These are phyloP conservation scores for Elanoides forficatus DNA, from an alignment of 2,113 vertebrate genomes.

Conservation along the genomic window DNA sequence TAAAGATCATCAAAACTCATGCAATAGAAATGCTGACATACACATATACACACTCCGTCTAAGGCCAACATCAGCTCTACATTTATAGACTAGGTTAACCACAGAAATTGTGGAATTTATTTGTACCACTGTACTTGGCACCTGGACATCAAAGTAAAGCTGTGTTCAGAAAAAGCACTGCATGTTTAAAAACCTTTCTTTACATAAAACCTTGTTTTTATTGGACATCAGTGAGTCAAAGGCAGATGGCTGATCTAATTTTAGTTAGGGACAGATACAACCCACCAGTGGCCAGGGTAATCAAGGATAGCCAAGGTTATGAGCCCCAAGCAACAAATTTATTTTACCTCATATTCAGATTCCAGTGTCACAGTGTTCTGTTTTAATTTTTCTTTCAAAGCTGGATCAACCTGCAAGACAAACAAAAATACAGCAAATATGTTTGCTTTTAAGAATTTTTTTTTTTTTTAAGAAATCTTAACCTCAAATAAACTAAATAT, in stretches of 20 bases:
- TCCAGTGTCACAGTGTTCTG: constrained; percentile 78
- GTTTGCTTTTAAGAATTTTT: background rate
- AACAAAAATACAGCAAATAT: constrained; percentile 13
- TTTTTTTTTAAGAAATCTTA: background rate
- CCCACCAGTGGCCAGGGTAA: constrained; percentile 12
- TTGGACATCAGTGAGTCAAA: constrained; percentile 37
- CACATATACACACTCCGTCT: background rate
- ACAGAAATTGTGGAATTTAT: background rate
- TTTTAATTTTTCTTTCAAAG: constrained; percentile 78
- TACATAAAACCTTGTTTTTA: constrained; percentile 52
- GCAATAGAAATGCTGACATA: background rate
- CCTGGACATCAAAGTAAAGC: constrained; percentile 22
- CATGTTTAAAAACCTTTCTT: constrained; percentile 8
- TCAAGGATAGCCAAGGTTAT: constrained; percentile 38
- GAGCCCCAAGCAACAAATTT: constrained; percentile 11
- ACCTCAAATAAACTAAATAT: background rate
- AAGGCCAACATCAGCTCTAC: background rate
- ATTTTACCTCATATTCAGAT: constrained; percentile 87
- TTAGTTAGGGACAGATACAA: constrained; percentile 45
- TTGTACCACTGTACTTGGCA: background rate
- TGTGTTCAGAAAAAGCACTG: constrained; percentile 24
- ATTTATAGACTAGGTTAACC: constrained; percentile 19
- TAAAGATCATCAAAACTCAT: background rate
- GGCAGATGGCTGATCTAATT: constrained; percentile 61
- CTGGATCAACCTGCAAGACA: constrained; percentile 79